Percentiles rank a stretch among this genome's conserved stretches.
Conservation (phyloP, 2,888 invertebrate genomes). For the Apamea epomidion region DNA sequence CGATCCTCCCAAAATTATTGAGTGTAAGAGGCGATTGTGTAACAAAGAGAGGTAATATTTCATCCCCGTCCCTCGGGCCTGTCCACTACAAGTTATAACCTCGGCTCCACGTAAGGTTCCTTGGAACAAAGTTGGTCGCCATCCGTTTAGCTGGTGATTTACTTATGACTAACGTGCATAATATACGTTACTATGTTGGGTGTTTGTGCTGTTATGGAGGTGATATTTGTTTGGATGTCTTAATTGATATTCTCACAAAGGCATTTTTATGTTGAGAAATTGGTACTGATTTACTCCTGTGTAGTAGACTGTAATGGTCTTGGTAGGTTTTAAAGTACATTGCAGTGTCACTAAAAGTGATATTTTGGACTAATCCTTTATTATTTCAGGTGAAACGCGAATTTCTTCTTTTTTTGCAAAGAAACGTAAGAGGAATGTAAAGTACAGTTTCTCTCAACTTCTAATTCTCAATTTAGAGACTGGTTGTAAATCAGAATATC, state of each 20-base stretch:
- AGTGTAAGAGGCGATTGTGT: conserved; percentile 64
- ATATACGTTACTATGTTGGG: conserved; percentile 8
- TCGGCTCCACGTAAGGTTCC: conserved; percentile 38
- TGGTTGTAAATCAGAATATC: too few species aligned
- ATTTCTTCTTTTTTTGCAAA: not conserved
- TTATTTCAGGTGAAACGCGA: not conserved
- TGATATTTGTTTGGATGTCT: conserved; percentile 11
- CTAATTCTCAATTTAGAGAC: not conserved
- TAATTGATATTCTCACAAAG: not conserved
- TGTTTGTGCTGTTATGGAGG: conserved; percentile 11
- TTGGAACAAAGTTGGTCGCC: conserved; percentile 49
- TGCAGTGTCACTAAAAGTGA: not conserved
- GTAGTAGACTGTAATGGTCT: not conserved
- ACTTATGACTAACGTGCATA: conserved; percentile 47
- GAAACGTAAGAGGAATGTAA: not conserved
- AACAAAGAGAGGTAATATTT: conserved; percentile 65
- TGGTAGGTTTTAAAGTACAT: not conserved
- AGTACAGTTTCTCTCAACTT: not conserved
- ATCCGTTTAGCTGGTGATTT: conserved; percentile 52
- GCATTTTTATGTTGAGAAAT: not conserved
- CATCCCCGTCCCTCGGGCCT: conserved; percentile 58
- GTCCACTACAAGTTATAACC: conserved; percentile 55
- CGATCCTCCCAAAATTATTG: conserved; percentile 62
- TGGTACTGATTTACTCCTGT: not conserved
- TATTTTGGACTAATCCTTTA: not conserved